A percentile compares a stretch with the other conserved stretches of the same genome.
Conservation (phyloP, 1,140 invertebrate genomes). For the Wiebesia pumilae region DNA sequence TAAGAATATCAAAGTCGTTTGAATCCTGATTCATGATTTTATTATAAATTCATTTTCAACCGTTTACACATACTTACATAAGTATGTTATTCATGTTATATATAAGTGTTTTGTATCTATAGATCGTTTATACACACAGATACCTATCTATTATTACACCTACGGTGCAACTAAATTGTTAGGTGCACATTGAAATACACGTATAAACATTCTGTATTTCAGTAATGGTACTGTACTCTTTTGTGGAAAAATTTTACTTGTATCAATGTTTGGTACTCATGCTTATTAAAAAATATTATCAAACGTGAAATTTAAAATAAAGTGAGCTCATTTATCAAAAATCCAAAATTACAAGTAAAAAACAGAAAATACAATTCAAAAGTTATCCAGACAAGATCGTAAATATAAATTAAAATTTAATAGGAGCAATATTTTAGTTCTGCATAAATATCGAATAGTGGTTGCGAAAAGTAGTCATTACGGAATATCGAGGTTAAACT, state of each 20-base stretch:
- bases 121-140: neutral
- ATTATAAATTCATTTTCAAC: neutral
- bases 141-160: conserved; percentile 20
- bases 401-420: too few relatives aligned
- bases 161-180: conserved; percentile 25
- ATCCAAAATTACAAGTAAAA: too few relatives aligned
- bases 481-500: neutral
- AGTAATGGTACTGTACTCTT: neutral
- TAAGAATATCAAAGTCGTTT: too few relatives aligned
- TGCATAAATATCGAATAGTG: neutral
- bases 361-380: too few relatives aligned
- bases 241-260: conserved; percentile 24
- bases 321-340: too few relatives aligned
- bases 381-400: too few relatives aligned
- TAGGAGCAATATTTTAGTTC: neutral
- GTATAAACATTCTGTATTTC: conserved; percentile 8
- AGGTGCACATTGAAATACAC: conserved; percentile 16
- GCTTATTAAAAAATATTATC: too few relatives aligned
- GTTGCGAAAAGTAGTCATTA: neutral
- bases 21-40: neutral
- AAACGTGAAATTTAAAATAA: too few relatives aligned
- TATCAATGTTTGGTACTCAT: neutral
- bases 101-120: neutral
- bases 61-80: neutral
- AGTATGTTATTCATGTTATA: neutral